Base-by-base conservation (phyloP, 2,797 vertebrate genomes). In the Cuculus canorus region DNA sequence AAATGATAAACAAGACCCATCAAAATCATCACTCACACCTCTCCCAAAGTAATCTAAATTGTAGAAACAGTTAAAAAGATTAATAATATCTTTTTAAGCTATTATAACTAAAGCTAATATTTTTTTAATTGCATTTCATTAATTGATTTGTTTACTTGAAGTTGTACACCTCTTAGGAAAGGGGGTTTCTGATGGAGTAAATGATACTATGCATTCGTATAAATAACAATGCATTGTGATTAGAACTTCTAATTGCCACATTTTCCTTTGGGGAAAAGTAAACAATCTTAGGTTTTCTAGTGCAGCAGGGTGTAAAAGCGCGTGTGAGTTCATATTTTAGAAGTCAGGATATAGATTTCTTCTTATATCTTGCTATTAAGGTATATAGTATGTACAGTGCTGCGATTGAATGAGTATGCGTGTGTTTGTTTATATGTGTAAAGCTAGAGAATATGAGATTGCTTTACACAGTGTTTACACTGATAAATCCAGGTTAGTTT, bases 1-100 rank as follows among this genome's bases (percentile, higher is more conserved):
- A 87, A 98, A 99, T 81, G 99, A 99, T 85, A 98, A 98, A 84
- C 98, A 98, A 53, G 98, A 98, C 69, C 98, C 96, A 18, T 97
- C 98, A 47, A 98, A 98, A 56, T 92, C 97, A 71, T 27, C 97
- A 52, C 96, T 98, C 33, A 95, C 97, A 32, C 96, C 98, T 87
- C 68, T 97, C 73, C 96, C 98, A 85, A 98, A 98, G 97, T 98
- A 98, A 93, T 94, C 93, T 52, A 77, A 93, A 33, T 37, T 71
- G 28, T 79, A 82, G 45, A 81, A 87, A 61, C 30, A 66, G 52
- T 93, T 45, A 45, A 18, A 45, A 82, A 61, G 37, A 24, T 2
- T n/a, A n/a, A n/a, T n/a, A n/a, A n/a, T n/a, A 19, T 64, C 28
- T 73, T 85, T 6, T 81, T 80, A 48, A 72, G 22, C 17, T 90